Conservation (phyloP, 2,113 vertebrate species). For the Ictidomys tridecemlineatus region DNA sequence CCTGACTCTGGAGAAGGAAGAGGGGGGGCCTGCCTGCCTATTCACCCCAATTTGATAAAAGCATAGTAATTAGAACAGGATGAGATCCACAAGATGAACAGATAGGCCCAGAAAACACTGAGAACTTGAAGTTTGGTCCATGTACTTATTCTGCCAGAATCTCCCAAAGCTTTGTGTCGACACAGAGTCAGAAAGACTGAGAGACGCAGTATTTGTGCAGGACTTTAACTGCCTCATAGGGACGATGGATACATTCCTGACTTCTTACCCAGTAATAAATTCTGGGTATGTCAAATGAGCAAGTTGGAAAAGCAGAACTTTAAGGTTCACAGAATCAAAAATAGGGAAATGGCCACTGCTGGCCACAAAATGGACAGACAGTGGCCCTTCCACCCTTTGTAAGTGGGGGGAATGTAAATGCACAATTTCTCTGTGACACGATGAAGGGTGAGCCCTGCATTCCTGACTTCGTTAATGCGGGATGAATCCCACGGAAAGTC, state of each 20-base stretch:
- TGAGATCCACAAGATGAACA: not conserved
- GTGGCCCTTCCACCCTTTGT: accelerated
- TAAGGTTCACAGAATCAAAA: not conserved
- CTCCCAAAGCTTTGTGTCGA: not conserved
- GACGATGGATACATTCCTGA: accelerated
- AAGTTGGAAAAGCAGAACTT: not conserved
- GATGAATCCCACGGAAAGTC: not conserved
- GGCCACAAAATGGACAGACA: not conserved
- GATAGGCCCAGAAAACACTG: not conserved
- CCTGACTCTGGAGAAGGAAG: not conserved
- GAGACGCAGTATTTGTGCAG: accelerated
- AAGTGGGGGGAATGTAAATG: accelerated
- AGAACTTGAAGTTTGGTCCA: not conserved
- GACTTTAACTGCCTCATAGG: accelerated
- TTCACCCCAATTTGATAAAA: not conserved
- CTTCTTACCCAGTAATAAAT: accelerated
- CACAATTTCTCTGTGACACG: accelerated
- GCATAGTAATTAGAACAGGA: not conserved
- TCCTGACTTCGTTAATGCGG: too few relatives aligned
- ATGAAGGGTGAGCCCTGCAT: accelerated
- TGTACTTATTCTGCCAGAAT: not conserved
- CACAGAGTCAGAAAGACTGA: accelerated
- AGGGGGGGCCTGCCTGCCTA: accelerated
- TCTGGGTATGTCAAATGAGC: not conserved
- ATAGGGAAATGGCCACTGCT: accelerated